phyloP scores from a whole-genome alignment of 2,888 invertebrate genomes.

The Cybosia mesomella region DNA sequence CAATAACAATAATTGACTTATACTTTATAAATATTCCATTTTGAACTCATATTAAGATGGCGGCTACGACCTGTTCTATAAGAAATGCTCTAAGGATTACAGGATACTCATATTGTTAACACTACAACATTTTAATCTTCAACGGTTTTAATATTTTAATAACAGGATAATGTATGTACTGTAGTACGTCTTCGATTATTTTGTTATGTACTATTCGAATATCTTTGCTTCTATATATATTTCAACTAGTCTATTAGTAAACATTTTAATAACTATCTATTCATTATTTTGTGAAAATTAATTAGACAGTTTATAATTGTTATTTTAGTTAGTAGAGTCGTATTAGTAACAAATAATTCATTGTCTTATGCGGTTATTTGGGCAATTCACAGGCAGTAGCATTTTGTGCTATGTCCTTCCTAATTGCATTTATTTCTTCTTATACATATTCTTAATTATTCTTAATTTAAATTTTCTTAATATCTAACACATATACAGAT shows the following conservation, averaged over 20 bases:
- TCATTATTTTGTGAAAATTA: neutral
- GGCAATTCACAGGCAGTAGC: too few species aligned
- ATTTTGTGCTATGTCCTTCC: too few species aligned
- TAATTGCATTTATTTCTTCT: too few species aligned
- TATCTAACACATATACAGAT: too few species aligned
- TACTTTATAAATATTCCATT: constrained; percentile 39
- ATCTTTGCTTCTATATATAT: neutral
- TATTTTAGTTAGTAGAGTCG: too few species aligned
- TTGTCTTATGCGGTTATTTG: too few species aligned
- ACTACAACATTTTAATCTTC: neutral
- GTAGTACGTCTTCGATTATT: neutral
- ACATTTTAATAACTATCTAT: neutral
- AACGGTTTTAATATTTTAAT: neutral
- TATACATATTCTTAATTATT: too few species aligned
- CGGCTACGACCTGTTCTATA: neutral
- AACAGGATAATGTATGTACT: neutral
- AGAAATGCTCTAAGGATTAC: neutral
- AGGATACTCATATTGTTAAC: neutral
- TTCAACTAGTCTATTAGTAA: neutral
- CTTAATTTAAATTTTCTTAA: too few species aligned
- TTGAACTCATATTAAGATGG: constrained; percentile 22
- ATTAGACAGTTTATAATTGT: too few species aligned
- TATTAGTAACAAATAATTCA: too few species aligned
- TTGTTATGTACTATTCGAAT: neutral
- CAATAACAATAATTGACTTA: constrained; percentile 57